Conservation (phyloP, 92 coral and sea anemone species). For the Porites rus region DNA sequence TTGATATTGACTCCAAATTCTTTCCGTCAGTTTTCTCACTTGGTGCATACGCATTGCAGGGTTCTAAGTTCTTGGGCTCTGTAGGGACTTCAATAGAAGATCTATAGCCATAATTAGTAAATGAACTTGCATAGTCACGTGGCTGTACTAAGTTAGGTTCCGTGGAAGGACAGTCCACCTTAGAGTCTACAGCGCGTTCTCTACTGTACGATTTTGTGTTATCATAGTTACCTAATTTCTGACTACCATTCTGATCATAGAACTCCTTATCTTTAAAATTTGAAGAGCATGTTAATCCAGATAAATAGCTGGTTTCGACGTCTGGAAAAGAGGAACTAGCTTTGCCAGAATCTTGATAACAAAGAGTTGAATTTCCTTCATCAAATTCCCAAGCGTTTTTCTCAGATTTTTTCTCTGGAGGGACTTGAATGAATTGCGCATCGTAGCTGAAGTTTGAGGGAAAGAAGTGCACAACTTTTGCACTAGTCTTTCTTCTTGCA, state of each 20-base stretch:
- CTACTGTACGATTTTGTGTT: neutral
- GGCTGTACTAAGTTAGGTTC: conserved; percentile 4
- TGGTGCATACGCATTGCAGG: neutral
- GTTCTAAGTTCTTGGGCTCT: neutral
- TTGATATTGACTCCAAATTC: conserved; percentile 5
- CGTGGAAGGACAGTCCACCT: conserved; percentile 18
- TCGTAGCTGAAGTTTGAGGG: conserved; percentile 37
- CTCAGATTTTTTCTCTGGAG: conserved; percentile 2
- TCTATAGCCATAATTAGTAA: conserved; percentile 24
- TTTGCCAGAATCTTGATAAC: neutral
- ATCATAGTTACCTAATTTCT: neutral
- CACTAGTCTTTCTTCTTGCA: neutral
- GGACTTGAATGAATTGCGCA: conserved; percentile 48
- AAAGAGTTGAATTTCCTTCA: neutral
- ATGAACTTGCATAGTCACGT: conserved; percentile 22
- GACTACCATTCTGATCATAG: neutral
- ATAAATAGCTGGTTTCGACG: neutral
- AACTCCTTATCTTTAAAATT: neutral
- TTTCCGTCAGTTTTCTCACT: neutral
- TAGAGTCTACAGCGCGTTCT: conserved; percentile 37
- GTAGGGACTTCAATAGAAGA: conserved; percentile 15
- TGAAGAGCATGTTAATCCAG: neutral
- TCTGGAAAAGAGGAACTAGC: neutral
- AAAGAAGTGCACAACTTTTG: conserved; percentile 45
- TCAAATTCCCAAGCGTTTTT: conserved; percentile 3